Base-by-base conservation (phyloP, 2,113 vertebrate species). In the Oenanthe melanoleuca region DNA sequence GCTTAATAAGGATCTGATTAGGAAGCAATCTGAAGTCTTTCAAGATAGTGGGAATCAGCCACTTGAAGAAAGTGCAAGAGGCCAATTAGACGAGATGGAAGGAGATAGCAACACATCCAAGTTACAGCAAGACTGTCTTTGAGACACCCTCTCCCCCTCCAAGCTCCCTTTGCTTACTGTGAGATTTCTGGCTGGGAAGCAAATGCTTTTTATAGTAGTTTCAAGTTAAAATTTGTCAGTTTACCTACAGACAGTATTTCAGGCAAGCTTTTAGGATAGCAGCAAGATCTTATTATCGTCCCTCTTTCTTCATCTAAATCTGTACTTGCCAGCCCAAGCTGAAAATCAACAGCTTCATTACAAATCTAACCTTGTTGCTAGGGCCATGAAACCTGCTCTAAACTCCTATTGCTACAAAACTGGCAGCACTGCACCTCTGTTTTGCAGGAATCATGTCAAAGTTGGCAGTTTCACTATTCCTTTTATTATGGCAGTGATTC, bases 161-260 rank as follows among this genome's bases (percentile, higher is more conserved):
- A 73, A 73, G 23, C 52, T 92, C 71, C 29, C 55, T 66, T 78
- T 47, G 71, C 66, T 86, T 92, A 57, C 59, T 47, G 57, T 31
- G 40, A 47, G 72, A 77, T 86, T 83, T 75, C 55, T 95, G 82
- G 56, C 59, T 65, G 23, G 55, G 40, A 82, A 92, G 24, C 31
- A 88, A 77, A 53, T 26, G 14, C 52, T 78, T 86, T 94, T 92
- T 80, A 86, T 42, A 83, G 55, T 10, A 60, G 9, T 49, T 80
- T 83, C 82, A 86, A 90, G 44, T 65, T 64, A 81, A 71, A 93
- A 90, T 79, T 34, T 90, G 82, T 66, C 72, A 65, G 74, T 72
- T 80, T 79, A 86, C 69, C 52, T 73, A 79, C 55, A 90, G 55
- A 88, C 42, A 56, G 26, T 15, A 22, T 63, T 94, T 80, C 52